phyloP scores from a whole-genome alignment of 2,888 invertebrate genomes.

The Linnaemya vulpina region DNA sequence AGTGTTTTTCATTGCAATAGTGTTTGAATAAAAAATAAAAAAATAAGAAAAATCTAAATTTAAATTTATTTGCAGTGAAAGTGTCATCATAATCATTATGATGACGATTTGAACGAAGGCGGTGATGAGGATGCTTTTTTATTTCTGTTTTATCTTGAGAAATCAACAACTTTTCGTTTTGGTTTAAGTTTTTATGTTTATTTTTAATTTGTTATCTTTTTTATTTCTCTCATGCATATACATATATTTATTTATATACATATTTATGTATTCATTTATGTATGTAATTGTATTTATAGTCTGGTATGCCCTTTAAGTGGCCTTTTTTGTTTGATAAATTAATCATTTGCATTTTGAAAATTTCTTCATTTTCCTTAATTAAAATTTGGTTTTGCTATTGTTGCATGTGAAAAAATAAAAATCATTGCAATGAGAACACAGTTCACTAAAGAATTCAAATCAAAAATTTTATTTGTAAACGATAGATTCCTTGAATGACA shows the following conservation, averaged over 20 bases:
- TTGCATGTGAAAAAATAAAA: neutral
- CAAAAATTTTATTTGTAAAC: neutral
- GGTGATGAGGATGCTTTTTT: constrained; percentile 23
- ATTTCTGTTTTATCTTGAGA: constrained; percentile 6
- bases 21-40: neutral
- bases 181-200: constrained; percentile 37
- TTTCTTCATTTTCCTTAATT: constrained; percentile 49
- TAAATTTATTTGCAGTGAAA: constrained; percentile 69
- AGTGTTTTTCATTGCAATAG: constrained; percentile 27
- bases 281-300: constrained; percentile 28
- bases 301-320: constrained; percentile 62
- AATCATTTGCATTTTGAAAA: constrained; percentile 54
- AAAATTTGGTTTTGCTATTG: constrained; percentile 4
- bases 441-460: constrained; percentile 20
- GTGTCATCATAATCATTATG: constrained; percentile 56
- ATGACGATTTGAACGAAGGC: constrained; percentile 48
- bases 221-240: neutral
- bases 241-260: too few relatives aligned
- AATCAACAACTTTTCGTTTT: constrained; percentile 36
- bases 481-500: constrained; percentile 3
- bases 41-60: constrained; percentile 67
- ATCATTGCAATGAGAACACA: constrained; percentile 7
- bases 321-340: constrained; percentile 52
- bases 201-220: constrained; percentile 39
- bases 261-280: neutral